Evolutionary conservation across 2,113 vertebrate species (phyloP), one percentile per base, ranked within the genome.

Genomic region (Bubo bubo): DNA sequence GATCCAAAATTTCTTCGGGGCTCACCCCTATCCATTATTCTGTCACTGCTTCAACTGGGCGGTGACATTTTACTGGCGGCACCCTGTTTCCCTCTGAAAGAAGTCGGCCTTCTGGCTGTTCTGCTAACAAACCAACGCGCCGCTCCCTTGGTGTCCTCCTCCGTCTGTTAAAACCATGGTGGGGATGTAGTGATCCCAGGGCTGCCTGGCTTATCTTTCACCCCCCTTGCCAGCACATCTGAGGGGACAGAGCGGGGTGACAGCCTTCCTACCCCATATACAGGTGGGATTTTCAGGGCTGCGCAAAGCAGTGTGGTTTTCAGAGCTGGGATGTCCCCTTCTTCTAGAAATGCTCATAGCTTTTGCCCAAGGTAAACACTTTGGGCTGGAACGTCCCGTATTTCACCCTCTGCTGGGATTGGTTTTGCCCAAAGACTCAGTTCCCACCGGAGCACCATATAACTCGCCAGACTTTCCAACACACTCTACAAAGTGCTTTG

Each of bases 1-100:
- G 64, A 88, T 95, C 90, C 93, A 96, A 85, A 79, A 77, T 82
- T 85, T 95, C 94, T 93, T 91, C 6, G 2, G 92, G 79, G 73
- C 88, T 97, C 93, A 88, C 76, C 90, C 85, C 86, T 81, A 94
- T 92, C 94, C 94, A 90, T 97, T 96, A 96, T 96, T 77, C 86
- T 56, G 50, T 84, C 15, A 6, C 87, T 88, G 87, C 66, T 90
- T 92, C 90, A 70, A 8, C 79, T 56, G 85, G 79, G 79, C 35
- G 35, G 94, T 95, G 93, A 95, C 79, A 55, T 92, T 96, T 97
- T 84, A 76, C 91, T 97, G 94, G 94, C 53, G 4, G 71, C 58
- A 85, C 70, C 66, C 66, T 23, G 18, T 58, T 97, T 58, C 27
- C 22, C 18, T 87, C 76, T 5, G 1, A 64, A 91, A 75, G 70